Evolutionary conservation across 2,797 vertebrate species (phyloP).

Genomic region (Poeciliopsis infans): DNA sequence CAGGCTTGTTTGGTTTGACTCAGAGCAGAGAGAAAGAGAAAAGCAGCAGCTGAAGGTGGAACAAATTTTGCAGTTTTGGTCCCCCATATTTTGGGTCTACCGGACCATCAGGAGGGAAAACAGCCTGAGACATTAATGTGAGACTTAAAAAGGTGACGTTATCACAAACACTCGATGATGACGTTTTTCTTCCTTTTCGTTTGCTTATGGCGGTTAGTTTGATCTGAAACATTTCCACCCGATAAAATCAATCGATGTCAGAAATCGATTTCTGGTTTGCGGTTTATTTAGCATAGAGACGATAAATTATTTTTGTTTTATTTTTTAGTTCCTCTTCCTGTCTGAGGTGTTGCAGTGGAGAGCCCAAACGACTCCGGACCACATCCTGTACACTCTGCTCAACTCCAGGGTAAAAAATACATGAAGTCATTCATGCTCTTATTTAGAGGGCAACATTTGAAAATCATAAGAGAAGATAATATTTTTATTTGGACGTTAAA

Average conservation of each 20-base stretch:
- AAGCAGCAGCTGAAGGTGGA: too few species aligned
- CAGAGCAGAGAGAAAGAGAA: too few species aligned
- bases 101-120: too few species aligned
- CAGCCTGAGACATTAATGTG: too few species aligned
- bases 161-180: neutral
- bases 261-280: neutral
- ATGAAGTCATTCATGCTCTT: neutral
- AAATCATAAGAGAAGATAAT: neutral
- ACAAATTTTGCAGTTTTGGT: too few species aligned
- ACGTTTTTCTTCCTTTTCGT: neutral
- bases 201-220: too few species aligned
- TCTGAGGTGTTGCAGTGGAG: slow-evolving; percentile 97
- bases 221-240: neutral
- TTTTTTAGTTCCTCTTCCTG: slow-evolving; percentile 92
- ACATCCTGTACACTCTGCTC: slow-evolving; percentile 93
- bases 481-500: neutral
- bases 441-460: neutral
- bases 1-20: too few species aligned
- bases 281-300: neutral
- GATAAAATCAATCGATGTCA: neutral
- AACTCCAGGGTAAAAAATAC: slow-evolving; percentile 88
- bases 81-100: too few species aligned
- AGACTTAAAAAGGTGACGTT: neutral
- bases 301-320: slow-evolving; percentile 2
- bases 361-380: slow-evolving; percentile 96